Base-by-base conservation (phyloP, 2,797 vertebrate species). In the Triplophysa bombifrons region DNA sequence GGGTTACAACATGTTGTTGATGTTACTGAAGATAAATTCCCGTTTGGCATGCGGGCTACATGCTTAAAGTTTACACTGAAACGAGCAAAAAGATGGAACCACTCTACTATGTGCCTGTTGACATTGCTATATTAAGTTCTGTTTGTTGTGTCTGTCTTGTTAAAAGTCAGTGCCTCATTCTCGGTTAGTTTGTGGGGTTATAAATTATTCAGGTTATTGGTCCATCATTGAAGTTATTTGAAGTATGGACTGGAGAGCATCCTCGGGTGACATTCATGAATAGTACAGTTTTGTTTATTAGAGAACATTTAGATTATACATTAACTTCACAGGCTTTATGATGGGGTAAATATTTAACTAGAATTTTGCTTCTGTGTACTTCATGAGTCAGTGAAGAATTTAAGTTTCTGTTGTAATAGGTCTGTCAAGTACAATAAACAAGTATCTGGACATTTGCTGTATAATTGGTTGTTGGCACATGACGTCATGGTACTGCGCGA, bases 281-380 rank as follows among this genome's bases (percentile, higher is more conserved):
- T 61, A 56, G 58, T 76, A 61, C 27, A n/a, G 56, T 73, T 69
- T 60, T 74, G 51, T 46, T 84, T 74, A 84, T 86, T 82, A 84
- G 58, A 20, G 69, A 76, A 44, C 56, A 78, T 80, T 78, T 86
- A 56, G 72, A 56, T 84, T 84, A 83, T 73, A 78, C 56, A 78
- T 86, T 86, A 86, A 84, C 83, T 9, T 67, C 4, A 81, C 68
- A 44, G 51, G 56, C 38, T 79, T 50, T 53, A 66, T 66, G 41
- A 61, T 19, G 34, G 72, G 38, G 82, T 83, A 46, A 84, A 83
- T 67, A 19, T 81, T 58, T 84, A 83, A 80, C 82, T 77, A 38
- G 7, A n/a, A 13, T 55, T 56, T 73, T 70, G 38, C 74, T 64
- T 67, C 72, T 55, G 55, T 75, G 25, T 58, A 22, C 12, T 56